Percentiles rank a stretch among this genome's conserved stretches.
These are phyloP conservation scores for Palloptera scutellata DNA, from an alignment of 2,888 invertebrate genomes.

Conservation along the genomic window DNA sequence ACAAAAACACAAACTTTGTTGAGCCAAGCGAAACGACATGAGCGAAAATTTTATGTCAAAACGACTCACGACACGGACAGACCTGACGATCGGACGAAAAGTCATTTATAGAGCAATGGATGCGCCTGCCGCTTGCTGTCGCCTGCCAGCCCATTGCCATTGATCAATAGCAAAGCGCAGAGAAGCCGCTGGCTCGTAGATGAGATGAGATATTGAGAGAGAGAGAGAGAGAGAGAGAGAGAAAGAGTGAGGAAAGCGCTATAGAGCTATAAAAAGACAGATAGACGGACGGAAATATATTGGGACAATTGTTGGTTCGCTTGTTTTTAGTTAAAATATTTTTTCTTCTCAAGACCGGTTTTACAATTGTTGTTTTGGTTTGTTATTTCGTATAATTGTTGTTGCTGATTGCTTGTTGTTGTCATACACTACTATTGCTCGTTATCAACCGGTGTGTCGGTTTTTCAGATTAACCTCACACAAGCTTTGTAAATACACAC, in stretches of 20 bases:
- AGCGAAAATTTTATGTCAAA: background rate
- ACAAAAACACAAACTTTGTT: constrained; percentile 6
- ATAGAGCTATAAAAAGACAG: background rate
- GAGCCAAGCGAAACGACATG: constrained; percentile 25
- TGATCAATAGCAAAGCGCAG: constrained; percentile 17
- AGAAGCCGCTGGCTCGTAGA: background rate
- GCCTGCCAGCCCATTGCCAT: background rate
- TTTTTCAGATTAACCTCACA: background rate
- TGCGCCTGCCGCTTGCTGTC: background rate
- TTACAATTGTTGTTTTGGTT: constrained; percentile 8
- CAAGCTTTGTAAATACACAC: no score
- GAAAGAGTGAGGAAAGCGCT: background rate
- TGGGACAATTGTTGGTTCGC: constrained; percentile 11
- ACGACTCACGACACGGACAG: background rate
- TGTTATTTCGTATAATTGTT: constrained; percentile 11
- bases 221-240: background rate
- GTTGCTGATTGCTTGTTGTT: background rate
- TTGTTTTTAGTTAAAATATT: constrained; percentile 1
- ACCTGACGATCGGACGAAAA: no score
- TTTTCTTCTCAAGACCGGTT: background rate
- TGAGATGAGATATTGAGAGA: no score
- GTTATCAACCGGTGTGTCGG: constrained; percentile 4
- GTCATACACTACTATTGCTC: background rate
- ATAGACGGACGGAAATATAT: constrained; percentile 16
- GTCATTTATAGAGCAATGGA: background rate